Percentiles rank a stretch among this genome's conserved stretches.
Conservation (phyloP, 2,113 vertebrate species). For the Tetrax tetrax region DNA sequence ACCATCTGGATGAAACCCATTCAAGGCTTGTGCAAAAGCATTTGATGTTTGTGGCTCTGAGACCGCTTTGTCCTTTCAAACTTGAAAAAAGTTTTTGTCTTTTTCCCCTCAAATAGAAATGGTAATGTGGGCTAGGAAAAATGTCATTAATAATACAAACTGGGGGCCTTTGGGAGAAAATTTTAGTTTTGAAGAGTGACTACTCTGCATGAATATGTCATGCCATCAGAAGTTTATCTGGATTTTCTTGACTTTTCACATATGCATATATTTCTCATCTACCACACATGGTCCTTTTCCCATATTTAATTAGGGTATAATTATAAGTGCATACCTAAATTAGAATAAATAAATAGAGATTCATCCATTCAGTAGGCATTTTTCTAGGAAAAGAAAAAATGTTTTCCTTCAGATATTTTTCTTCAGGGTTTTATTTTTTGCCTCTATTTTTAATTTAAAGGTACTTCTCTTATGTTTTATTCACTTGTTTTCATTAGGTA, state of each 20-base stretch:
- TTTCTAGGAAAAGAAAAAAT: background rate
- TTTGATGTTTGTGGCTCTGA: background rate
- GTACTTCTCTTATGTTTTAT: slow-evolving; percentile 70
- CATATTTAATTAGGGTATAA: slow-evolving; percentile 67
- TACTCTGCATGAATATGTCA: slow-evolving; percentile 15
- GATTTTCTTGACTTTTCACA: slow-evolving; percentile 55
- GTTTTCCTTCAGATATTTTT: slow-evolving; percentile 38
- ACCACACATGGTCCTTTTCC: slow-evolving; percentile 20
- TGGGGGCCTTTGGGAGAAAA: background rate
- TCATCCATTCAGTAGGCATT: slow-evolving; percentile 36
- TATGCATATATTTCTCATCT: slow-evolving; percentile 40
- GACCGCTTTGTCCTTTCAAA: background rate
- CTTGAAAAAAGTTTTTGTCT: background rate
- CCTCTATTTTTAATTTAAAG: slow-evolving; percentile 72
- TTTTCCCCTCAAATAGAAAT: slow-evolving; percentile 16
- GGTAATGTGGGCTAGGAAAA: slow-evolving; percentile 18
- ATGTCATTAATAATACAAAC: slow-evolving; percentile 47
- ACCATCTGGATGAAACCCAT: background rate
- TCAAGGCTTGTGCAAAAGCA: background rate
- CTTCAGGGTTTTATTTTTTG: background rate
- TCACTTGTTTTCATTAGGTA: slow-evolving; percentile 72
- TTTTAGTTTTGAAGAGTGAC: slow-evolving; percentile 46
- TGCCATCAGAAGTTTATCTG: slow-evolving; percentile 41
- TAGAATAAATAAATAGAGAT: slow-evolving; percentile 34
- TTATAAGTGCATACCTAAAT: slow-evolving; percentile 49